phyloP scores from a whole-genome alignment of 1,140 invertebrate species.

The Paraescarpia echinospica region DNA sequence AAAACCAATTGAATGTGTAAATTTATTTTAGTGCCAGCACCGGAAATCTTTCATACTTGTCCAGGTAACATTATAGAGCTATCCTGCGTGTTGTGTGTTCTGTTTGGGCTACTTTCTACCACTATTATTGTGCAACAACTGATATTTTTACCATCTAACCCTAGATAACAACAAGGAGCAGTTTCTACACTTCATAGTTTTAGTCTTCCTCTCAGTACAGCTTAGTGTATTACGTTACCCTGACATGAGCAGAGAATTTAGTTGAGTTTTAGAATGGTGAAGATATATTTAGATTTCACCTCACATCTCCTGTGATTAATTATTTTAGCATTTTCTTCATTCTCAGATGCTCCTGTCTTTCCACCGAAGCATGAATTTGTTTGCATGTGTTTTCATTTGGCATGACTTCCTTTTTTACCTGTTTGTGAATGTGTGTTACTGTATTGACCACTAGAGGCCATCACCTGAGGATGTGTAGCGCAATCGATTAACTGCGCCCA shows the following conservation, averaged over 20 bases:
- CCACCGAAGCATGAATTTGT: not conserved
- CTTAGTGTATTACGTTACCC: not conserved
- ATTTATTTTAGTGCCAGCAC: conserved; percentile 1
- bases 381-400: too few species aligned
- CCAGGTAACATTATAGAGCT: not conserved
- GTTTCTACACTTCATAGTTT: too few species aligned
- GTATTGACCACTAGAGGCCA: not conserved
- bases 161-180: not conserved
- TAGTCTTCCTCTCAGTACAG: too few species aligned
- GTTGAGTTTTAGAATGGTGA: too few species aligned
- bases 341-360: not conserved
- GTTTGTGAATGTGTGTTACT: not conserved
- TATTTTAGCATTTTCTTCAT: too few species aligned
- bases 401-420: not conserved
- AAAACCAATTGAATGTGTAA: not conserved
- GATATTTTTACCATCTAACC: not conserved
- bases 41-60: not conserved
- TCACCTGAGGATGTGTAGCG: not conserved
- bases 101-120: not conserved
- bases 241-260: too few species aligned
- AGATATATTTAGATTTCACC: not conserved
- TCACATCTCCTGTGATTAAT: too few species aligned
- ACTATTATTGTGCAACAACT: not conserved
- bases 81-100: not conserved
- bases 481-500: not conserved